Percentiles rank a stretch among this genome's conserved stretches.
These are phyloP conservation scores for Stenurella melanura DNA, from an alignment of 2,888 invertebrate species.

Conservation along the genomic window DNA sequence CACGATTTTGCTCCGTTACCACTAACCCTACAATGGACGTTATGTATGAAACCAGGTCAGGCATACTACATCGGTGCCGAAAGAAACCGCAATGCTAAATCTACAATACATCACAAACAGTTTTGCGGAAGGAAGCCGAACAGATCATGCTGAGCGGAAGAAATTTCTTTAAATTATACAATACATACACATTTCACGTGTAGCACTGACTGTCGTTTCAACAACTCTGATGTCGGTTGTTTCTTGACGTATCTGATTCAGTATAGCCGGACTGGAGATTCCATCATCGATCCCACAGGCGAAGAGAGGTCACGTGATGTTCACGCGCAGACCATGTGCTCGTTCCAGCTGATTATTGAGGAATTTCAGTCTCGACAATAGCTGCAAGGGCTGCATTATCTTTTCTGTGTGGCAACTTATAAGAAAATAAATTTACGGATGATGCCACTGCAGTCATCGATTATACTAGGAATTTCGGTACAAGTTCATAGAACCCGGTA, in stretches of 20 bases:
- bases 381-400: slow-evolving; percentile 26
- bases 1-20: background rate
- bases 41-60: slow-evolving; percentile 34
- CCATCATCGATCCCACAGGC: slow-evolving; percentile 67
- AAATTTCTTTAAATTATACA: slow-evolving; percentile 31
- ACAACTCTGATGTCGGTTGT: slow-evolving; percentile 42
- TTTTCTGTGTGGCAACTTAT: background rate
- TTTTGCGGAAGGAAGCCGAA: slow-evolving; percentile 1
- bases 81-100: background rate
- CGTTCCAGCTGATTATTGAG: slow-evolving; percentile 39
- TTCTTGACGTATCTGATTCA: slow-evolving; percentile 40
- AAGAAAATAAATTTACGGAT: background rate
- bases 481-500: background rate
- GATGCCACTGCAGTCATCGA: background rate
- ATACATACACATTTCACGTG: slow-evolving; percentile 70
- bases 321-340: slow-evolving; percentile 67
- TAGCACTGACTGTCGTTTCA: slow-evolving; percentile 54
- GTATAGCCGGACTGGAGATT: slow-evolving; percentile 46
- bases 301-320: slow-evolving; percentile 66
- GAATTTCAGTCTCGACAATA: slow-evolving; percentile 25
- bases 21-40: slow-evolving; percentile 34
- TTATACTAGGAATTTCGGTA: background rate
- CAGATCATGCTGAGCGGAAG: slow-evolving; percentile 32
- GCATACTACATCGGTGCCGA: background rate
- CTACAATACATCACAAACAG: slow-evolving; percentile 5